A percentile compares a stretch with the other conserved stretches of the same genome.
Evolutionary conservation across 2,888 invertebrate genomes (phyloP).

Genomic region (Morpho achilles): DNA sequence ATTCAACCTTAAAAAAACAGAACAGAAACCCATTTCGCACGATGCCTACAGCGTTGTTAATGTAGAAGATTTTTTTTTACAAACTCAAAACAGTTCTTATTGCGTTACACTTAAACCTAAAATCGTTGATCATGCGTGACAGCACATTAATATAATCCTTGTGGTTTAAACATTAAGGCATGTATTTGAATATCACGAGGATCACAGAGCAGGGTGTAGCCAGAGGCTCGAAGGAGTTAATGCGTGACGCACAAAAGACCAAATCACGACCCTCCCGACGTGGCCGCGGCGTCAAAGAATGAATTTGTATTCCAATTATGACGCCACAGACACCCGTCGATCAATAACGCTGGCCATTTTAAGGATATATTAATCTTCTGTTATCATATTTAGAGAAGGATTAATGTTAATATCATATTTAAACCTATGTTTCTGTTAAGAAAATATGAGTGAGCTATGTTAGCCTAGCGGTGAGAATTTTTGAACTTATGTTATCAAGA

Average conservation of each 20-base stretch:
- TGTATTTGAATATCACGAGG: constrained; percentile 34
- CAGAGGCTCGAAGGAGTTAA: constrained; percentile 73
- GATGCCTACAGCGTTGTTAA: constrained; percentile 15
- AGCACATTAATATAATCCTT: constrained; percentile 26
- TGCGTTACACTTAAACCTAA: constrained; percentile 55
- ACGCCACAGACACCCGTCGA: constrained; percentile 47
- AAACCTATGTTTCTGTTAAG: no score
- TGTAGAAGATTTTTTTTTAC: constrained; percentile 33
- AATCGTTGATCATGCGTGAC: constrained; percentile 44
- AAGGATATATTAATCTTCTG: constrained; percentile 3
- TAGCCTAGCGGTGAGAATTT: no score
- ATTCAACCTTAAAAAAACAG: constrained; percentile 37
- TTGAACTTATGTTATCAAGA: no score
- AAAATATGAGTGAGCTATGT: no score
- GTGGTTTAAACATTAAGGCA: constrained; percentile 37
- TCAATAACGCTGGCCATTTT: constrained; percentile 39
- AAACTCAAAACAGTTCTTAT: constrained; percentile 60
- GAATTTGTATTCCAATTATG: constrained; percentile 79
- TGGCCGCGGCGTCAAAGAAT: constrained; percentile 67
- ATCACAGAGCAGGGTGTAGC: constrained; percentile 48
- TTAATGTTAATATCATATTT: no score
- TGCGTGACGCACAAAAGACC: constrained; percentile 77
- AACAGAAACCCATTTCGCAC: constrained; percentile 41
- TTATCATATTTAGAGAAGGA: background rate
- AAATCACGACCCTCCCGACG: constrained; percentile 70